phyloP scores from a whole-genome alignment of 2,113 vertebrate genomes.

The Anser cygnoides region DNA sequence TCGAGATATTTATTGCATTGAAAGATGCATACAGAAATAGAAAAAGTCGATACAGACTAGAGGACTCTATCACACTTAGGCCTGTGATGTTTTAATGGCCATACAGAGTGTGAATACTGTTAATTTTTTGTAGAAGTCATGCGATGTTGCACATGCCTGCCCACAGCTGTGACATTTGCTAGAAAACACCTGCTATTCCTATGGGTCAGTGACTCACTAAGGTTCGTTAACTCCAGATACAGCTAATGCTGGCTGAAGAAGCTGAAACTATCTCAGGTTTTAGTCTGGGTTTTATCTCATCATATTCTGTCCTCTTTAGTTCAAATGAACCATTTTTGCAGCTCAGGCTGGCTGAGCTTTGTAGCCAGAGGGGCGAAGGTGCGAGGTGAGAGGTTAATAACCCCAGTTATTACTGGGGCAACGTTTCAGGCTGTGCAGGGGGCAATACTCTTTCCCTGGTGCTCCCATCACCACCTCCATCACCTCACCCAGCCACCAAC shows the following conservation, averaged over 20 bases:
- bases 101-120: background rate
- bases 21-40: background rate
- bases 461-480: background rate
- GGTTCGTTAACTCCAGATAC: background rate
- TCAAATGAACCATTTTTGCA: background rate
- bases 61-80: background rate
- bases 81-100: background rate
- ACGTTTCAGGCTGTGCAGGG: background rate
- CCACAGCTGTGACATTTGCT: background rate
- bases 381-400: background rate
- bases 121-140: background rate
- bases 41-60: background rate
- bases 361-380: rapidly evolving
- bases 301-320: background rate
- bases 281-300: background rate
- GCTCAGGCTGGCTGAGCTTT: background rate
- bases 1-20: background rate
- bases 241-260: background rate
- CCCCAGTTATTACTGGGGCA: background rate
- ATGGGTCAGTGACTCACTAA: background rate
- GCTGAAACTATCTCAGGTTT: background rate
- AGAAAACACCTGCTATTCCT: background rate
- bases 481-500: background rate
- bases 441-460: background rate
- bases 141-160: rapidly evolving